Conservation (phyloP, 2,888 invertebrate genomes). For the Metellina segmentata region DNA sequence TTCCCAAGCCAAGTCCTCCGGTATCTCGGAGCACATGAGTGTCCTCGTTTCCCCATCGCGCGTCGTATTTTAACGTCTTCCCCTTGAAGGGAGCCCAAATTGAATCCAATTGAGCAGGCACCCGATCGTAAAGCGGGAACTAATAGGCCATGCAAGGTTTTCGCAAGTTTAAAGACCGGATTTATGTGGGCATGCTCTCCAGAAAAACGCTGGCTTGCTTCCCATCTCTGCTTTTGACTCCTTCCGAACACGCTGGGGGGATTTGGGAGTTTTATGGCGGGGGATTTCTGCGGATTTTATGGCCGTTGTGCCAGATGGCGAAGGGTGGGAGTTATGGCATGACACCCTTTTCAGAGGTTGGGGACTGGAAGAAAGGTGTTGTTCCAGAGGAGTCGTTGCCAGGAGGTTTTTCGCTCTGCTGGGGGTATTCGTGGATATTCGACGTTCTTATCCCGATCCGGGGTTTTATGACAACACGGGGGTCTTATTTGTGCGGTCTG, state of each 20-base stretch:
- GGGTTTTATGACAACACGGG: too few relatives aligned
- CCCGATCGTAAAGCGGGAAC: neutral
- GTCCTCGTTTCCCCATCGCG: conserved; percentile 6
- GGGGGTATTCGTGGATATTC: neutral
- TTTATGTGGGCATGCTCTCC: neutral
- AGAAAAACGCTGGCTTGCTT: conserved; percentile 1
- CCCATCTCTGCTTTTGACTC: neutral
- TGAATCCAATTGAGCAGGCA: neutral
- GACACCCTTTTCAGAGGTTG: neutral
- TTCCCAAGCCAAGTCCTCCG: conserved; percentile 9
- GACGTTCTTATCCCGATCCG: neutral
- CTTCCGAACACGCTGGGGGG: neutral
- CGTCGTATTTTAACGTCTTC: neutral
- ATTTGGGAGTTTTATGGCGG: neutral
- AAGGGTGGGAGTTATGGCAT: neutral
- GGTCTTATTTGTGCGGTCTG: neutral
- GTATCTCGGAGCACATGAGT: neutral
- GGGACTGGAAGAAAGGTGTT: neutral
- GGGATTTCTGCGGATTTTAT: neutral
- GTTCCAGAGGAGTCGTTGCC: neutral
- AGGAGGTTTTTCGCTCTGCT: neutral
- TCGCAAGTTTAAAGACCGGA: neutral
- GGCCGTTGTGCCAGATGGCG: neutral
- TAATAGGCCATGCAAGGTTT: conserved; percentile 18
- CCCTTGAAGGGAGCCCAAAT: neutral